Conservation (phyloP, 2,888 invertebrate species). For the Sesamia inferens region DNA sequence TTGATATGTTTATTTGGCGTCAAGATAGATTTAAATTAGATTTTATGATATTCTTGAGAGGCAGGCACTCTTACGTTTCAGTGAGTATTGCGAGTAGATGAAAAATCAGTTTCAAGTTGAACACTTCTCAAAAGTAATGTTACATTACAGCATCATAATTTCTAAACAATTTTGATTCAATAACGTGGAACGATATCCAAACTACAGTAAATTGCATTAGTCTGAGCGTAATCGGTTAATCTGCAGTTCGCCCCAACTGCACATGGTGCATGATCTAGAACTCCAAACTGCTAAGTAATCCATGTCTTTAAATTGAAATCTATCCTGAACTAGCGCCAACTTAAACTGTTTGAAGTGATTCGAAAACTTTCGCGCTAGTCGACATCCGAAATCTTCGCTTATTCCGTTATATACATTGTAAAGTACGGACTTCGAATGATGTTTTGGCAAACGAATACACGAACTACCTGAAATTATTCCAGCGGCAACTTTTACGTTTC, state of each 20-base stretch:
- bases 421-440: conserved; percentile 41
- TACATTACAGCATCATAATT: conserved; percentile 11
- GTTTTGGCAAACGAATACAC: conserved; percentile 41
- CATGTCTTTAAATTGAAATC: conserved; percentile 72
- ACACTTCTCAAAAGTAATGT: neutral
- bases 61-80: neutral
- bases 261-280: conserved; percentile 64
- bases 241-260: conserved; percentile 59
- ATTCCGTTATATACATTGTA: conserved; percentile 46
- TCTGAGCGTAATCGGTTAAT: conserved; percentile 68
- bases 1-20: conserved; percentile 28
- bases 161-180: conserved; percentile 17
- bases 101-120: neutral
- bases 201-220: conserved; percentile 59
- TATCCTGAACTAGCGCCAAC: conserved; percentile 60
- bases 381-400: conserved; percentile 55
- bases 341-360: conserved; percentile 62
- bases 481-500: conserved; percentile 32
- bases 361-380: conserved; percentile 62
- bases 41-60: neutral
- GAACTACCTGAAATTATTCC: conserved; percentile 34
- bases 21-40: neutral
- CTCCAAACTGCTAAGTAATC: conserved; percentile 63
- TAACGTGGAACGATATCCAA: conserved; percentile 48
- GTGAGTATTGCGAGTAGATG: neutral